phyloP scores from a whole-genome alignment of 2,113 vertebrate species.

The Caranx ignobilis region DNA sequence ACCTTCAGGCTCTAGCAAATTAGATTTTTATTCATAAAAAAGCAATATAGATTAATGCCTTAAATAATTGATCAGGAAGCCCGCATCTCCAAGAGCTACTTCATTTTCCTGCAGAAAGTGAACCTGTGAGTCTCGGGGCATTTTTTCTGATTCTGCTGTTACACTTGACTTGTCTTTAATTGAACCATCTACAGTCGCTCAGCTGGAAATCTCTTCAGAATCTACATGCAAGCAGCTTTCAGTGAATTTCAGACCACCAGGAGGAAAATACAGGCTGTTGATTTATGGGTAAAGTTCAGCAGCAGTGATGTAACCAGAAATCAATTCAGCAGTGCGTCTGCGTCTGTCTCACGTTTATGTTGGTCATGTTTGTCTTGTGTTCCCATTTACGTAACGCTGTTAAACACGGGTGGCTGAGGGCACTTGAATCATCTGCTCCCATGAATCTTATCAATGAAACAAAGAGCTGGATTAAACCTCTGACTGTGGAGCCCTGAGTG shows the following conservation, averaged over 20 bases:
- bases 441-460: slow-evolving; percentile 26
- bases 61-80: neutral
- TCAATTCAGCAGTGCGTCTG: neutral
- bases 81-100: neutral
- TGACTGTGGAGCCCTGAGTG: neutral
- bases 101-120: neutral
- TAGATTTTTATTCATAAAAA: too few relatives aligned
- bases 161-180: neutral
- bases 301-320: neutral
- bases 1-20: too few relatives aligned
- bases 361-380: neutral
- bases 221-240: neutral
- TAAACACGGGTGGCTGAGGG: neutral
- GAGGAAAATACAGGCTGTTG: neutral
- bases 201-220: neutral
- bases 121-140: neutral
- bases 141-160: neutral
- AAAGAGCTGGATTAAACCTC: neutral
- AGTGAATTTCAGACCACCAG: neutral
- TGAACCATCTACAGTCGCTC: neutral
- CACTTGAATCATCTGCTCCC: neutral
- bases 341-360: neutral
- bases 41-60: neutral
- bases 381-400: neutral
- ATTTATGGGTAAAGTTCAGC: slow-evolving; percentile 3